Base-by-base conservation (phyloP, 2,113 vertebrate species). In the Perca fluviatilis region DNA sequence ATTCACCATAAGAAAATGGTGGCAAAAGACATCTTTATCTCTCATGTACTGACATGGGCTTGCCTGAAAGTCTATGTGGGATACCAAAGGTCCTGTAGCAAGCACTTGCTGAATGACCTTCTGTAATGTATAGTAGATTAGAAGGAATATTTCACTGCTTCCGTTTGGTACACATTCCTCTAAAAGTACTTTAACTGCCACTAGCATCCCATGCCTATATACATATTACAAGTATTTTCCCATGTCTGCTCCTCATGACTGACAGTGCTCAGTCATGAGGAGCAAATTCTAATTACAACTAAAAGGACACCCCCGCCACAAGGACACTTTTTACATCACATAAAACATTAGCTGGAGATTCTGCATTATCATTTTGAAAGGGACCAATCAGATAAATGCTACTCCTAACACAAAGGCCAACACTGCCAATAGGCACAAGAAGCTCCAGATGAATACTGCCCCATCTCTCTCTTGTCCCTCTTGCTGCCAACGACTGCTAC, bases 361-460 rank as follows among this genome's bases (percentile, higher is more conserved):
- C 54, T 83, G 43, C 84, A 65, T 58, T 85, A 40, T 71, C n/a
- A 70, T 68, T 84, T 73, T 84, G 25, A 86, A 91, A 80, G 86
- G 92, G 90, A 93, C 92, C 94, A 93, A 92, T 92, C 78, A 23
- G 53, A 86, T 76, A 56, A 80, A 49, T 21, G 25, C 36, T 70
- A 30, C 63, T 74, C 78, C 67, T 0, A 80, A 87, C 81, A 82
- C 79, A 71, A 89, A 85, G 74, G 82, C 90, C 66, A 50, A 87
- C 91, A 94, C 94, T 94, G 92, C 93, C 93, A 89, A 53, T 49
- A 87, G 90, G 92, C 88, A 84, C 88, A 86, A 89, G 70, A 84
- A 75, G 60, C 60, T 82, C 80, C 76, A 75, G 79, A 76, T 33
- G 68, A 63, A 85, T 89, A 92, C 92, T 93, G 91, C 92, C 93